Evolutionary conservation across 2,888 invertebrate genomes (phyloP).

Genomic region (Hirtodrosophila cameraria): DNA sequence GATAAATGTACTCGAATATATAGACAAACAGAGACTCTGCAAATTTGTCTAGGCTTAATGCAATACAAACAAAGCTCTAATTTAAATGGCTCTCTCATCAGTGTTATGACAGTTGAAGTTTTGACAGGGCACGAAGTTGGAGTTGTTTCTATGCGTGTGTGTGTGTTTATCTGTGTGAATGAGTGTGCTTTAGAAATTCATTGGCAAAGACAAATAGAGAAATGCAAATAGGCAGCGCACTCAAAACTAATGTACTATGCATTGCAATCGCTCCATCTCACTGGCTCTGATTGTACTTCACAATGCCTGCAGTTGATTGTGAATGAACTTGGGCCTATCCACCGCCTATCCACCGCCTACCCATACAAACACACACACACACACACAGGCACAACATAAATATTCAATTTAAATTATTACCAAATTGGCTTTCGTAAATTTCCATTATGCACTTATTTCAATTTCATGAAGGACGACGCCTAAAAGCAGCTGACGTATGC

Average conservation of each 20-base stretch:
- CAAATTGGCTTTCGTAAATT: slow-evolving; percentile 77
- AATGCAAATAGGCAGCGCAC: slow-evolving; percentile 72
- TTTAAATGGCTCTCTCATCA: slow-evolving; percentile 70
- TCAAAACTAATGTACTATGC: slow-evolving; percentile 74
- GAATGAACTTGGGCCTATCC: slow-evolving; percentile 33
- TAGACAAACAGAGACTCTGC: slow-evolving; percentile 37
- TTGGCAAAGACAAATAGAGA: slow-evolving; percentile 73
- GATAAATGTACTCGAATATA: slow-evolving; percentile 16
- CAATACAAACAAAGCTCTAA: slow-evolving; percentile 72
- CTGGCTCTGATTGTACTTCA: slow-evolving; percentile 14
- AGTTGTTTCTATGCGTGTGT: not conserved
- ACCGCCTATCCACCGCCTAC: slow-evolving; percentile 1
- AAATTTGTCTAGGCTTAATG: slow-evolving; percentile 71
- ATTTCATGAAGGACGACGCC: slow-evolving; percentile 45
- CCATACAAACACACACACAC: not conserved
- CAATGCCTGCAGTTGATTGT: slow-evolving; percentile 56
- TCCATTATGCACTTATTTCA: slow-evolving; percentile 79
- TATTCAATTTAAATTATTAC: slow-evolving; percentile 80
- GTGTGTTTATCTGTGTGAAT: slow-evolving; percentile 8
- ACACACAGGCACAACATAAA: slow-evolving; percentile 61
- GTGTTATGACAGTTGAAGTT: slow-evolving; percentile 78
- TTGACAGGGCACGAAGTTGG: slow-evolving; percentile 40
- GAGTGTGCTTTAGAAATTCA: slow-evolving; percentile 65
- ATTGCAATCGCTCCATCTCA: slow-evolving; percentile 23
- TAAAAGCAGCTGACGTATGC: slow-evolving; percentile 54